Evolutionary conservation across 2,113 vertebrate species (phyloP), one percentile per base, ranked within the genome.

Genomic region (Benitochromis conjunctus): DNA sequence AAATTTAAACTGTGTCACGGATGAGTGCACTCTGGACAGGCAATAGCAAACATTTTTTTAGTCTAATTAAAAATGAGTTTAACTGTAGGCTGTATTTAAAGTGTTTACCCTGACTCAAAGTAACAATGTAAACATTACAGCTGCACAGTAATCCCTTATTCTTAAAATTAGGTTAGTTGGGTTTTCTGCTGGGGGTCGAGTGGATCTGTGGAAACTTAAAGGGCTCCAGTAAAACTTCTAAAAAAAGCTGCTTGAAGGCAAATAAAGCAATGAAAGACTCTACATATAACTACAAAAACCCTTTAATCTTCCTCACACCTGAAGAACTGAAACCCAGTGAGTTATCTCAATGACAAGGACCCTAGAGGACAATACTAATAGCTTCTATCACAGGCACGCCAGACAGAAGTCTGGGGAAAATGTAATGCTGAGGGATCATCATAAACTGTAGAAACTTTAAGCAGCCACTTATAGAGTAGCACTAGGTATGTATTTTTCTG

Each of bases 41-140:
- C 18, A 62, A 4, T 5, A 62, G 31, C 31, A 36, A 62, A 10
- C 3, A 11, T 1, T 38, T 9, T 38, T 38, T 38, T 10, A 38
- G 8, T 38, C 36, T 9, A 38, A 9, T 38, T 10, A 41, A 1
- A 64, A 38, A 64, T n/a, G 18, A 38, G 3, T 64, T 64, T 0
- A 36, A 36, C 31, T n/a, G 14, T 48, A 48, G 46, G 6, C 46
- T 48, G 60, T 7, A 38, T 38, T 64, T n/a, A 64, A 38, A 64
- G 16, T 38, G 18, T n/a, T 38, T 10, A n/a, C 38, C 34, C 31
- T 64, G 60, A 38, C 19, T 64, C 34, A n/a, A 1, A 19, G 60
- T 12, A 64, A 64, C 60, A 64, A 11, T 1, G 19, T 34, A 9
- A 62, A n/a, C 58, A 62, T 62, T 9, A 36, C 9, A 62, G 29